Evolutionary conservation across 2,888 invertebrate genomes (phyloP).

Genomic region (Acleris emargana): DNA sequence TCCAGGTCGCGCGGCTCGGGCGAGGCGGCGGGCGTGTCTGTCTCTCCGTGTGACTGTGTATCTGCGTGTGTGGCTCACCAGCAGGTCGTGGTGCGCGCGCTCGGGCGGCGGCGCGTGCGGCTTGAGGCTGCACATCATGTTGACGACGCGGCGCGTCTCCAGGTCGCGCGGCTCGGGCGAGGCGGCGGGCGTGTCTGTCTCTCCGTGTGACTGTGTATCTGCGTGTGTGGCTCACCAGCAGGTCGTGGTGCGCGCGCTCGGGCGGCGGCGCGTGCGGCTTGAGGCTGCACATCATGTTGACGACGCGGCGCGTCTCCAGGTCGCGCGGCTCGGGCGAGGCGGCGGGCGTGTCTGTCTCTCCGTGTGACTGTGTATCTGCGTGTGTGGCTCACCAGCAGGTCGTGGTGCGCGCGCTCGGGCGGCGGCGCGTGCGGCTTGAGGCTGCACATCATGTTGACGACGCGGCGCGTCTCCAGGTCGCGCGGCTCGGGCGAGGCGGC

Average conservation of each 20-base stretch:
- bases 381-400: conserved; percentile 84
- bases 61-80: conserved; percentile 73
- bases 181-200: conserved; percentile 85
- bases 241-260: conserved; percentile 69
- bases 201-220: not conserved
- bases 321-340: conserved; percentile 94
- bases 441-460: conserved; percentile 98
- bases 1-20: no score
- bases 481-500: conserved; percentile 90
- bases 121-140: conserved; percentile 97
- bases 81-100: conserved; percentile 79
- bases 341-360: conserved; percentile 85
- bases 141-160: conserved; percentile 95
- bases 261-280: conserved; percentile 86
- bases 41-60: not conserved
- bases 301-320: conserved; percentile 94
- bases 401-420: conserved; percentile 52
- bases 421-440: conserved; percentile 88
- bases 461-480: conserved; percentile 94
- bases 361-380: not conserved
- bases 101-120: conserved; percentile 81
- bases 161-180: conserved; percentile 94
- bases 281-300: conserved; percentile 97
- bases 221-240: conserved; percentile 79
- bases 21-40: no score